Evolutionary conservation across 2,797 vertebrate genomes (phyloP).

Genomic region (Sparidentex hasta): DNA sequence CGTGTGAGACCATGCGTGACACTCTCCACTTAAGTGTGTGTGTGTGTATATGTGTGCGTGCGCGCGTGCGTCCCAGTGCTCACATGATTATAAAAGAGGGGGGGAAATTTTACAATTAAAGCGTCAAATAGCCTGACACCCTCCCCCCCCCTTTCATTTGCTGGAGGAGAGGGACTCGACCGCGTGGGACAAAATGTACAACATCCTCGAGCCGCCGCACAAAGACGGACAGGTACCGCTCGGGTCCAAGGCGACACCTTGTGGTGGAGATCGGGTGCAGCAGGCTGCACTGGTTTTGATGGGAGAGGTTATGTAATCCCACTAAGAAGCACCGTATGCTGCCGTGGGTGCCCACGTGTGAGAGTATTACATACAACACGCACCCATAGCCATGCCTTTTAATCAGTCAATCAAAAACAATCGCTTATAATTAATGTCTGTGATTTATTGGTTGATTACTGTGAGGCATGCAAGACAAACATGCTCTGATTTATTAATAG

Average conservation of each 20-base stretch:
- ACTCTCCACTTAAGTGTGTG: not conserved
- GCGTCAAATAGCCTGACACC: too few species aligned
- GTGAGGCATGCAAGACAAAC: not conserved
- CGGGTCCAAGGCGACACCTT: conserved; percentile 43
- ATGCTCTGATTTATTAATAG: not conserved
- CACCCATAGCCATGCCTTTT: not conserved
- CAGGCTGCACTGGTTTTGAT: conserved; percentile 25
- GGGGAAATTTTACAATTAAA: too few species aligned
- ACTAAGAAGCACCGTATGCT: not conserved
- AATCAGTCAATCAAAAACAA: not conserved
- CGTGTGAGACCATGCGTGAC: conserved; percentile 33
- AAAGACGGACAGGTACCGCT: not conserved
- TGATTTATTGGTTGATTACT: not conserved
- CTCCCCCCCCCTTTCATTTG: too few species aligned
- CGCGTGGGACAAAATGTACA: conserved; percentile 27
- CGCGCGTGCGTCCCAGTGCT: not conserved
- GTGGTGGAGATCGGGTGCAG: conserved; percentile 11
- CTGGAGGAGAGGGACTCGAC: too few species aligned
- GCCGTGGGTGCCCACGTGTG: conserved; percentile 9
- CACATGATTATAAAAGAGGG: too few species aligned
- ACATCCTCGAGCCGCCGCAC: not conserved
- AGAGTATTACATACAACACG: not conserved
- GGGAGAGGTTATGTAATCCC: conserved; percentile 57
- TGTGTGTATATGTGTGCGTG: not conserved
- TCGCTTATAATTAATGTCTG: too few species aligned